Base-by-base conservation (phyloP, 2,888 invertebrate genomes). In the Invenusta paracnida region DNA sequence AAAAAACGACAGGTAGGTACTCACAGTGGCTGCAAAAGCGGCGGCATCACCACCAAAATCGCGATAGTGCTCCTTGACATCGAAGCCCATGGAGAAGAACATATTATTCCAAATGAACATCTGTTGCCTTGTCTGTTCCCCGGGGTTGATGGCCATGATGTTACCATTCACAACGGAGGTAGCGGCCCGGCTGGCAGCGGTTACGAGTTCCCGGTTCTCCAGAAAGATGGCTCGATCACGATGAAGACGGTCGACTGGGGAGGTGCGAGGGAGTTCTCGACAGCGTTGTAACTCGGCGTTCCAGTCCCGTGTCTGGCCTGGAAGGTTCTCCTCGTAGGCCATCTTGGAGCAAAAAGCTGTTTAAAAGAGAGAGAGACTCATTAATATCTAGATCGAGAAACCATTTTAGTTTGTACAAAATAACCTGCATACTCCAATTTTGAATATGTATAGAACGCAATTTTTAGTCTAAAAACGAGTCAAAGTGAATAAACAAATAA, bases 41-140 rank as follows among this genome's bases (percentile, higher is more conserved):
- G 99, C 99, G 5, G 96, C 96, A 92, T 99, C 99, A 0, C 99
- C 99, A 0, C 99, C 99, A 85, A 99, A 93, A 89, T 98, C 98
- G 92, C 98, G 98, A 92, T 99, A 99, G 91, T 99, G 99, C 92
- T 99, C 99, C 88, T 97, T 94, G 0, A 99, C 98, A 92, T 99
- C 99, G 91, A 99, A 99, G 11, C 99, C 99, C 82, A 99, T 94
- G 84, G 97, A 97, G 93, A 99, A 98, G 93, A 99, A 99, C 88
- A 99, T 99, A 91, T 99, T 99, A 92, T 99, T 99, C 99, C 99
- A 99, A 87, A 99, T 98, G 91, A 97, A 98, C 98, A 98, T 98
- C 92, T 98, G 83, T 31, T 87, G 92, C 93, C 98, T 98, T 0
- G 97, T 94, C 90, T 98, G 98, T 91, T 99, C 99, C 23, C 98